phyloP scores from a whole-genome alignment of 2,113 vertebrate genomes.

The Epinephelus moara region DNA sequence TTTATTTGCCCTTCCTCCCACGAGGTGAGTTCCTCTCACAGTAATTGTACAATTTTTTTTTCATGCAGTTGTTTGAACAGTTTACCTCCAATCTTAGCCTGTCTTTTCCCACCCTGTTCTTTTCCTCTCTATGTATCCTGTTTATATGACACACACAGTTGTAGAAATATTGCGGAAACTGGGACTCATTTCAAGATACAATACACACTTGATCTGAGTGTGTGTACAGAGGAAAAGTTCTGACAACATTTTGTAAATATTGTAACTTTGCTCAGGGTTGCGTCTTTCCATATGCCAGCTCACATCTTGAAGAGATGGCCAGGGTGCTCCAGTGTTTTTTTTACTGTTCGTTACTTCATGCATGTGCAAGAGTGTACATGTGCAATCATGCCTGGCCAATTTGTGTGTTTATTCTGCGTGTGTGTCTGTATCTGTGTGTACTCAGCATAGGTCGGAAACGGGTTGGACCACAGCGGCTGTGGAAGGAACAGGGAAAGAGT shows the following conservation, averaged over 20 bases:
- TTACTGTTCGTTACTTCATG: neutral
- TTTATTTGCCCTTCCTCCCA: slow-evolving; percentile 35
- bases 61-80: slow-evolving; percentile 52
- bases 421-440: slow-evolving; percentile 60
- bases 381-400: slow-evolving; percentile 11
- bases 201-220: slow-evolving; percentile 45
- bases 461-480: slow-evolving; percentile 63
- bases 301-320: neutral
- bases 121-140: slow-evolving; percentile 82
- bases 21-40: slow-evolving; percentile 41
- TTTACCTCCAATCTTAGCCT: slow-evolving; percentile 47
- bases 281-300: neutral
- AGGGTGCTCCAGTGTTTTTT: neutral
- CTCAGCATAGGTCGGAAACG: slow-evolving; percentile 72
- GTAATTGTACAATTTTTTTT: slow-evolving; percentile 49
- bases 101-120: slow-evolving; percentile 74
- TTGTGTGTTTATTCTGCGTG: slow-evolving; percentile 11
- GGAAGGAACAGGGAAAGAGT: slow-evolving; percentile 79
- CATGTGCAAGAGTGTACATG: neutral
- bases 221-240: slow-evolving; percentile 22
- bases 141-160: slow-evolving; percentile 72
- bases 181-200: slow-evolving; percentile 58
- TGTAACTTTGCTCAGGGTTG: slow-evolving; percentile 19
- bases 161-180: slow-evolving; percentile 71
- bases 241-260: slow-evolving; percentile 56